These are phyloP conservation scores for Orussus abietinus DNA, from an alignment of 1,140 invertebrate species.

Conservation along the genomic window DNA sequence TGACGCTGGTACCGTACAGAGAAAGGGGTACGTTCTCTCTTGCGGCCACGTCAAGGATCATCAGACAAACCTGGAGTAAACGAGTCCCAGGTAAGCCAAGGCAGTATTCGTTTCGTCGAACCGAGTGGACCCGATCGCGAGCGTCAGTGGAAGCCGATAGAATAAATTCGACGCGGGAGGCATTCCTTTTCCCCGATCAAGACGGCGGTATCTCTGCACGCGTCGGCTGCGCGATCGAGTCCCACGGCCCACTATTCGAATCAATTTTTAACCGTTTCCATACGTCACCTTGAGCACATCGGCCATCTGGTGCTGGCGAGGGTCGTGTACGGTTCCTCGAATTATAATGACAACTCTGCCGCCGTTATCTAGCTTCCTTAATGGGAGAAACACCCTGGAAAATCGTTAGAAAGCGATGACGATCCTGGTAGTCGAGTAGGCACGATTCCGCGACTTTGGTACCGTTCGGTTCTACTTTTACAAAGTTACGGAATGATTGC, in stretches of 20 bases:
- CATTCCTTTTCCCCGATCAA: too few relatives aligned
- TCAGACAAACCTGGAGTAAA: conserved; percentile 52
- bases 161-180: too few relatives aligned
- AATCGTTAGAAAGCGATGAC: too few relatives aligned
- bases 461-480: too few relatives aligned
- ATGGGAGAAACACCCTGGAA: conserved; percentile 57
- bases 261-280: too few relatives aligned
- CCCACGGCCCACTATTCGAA: too few relatives aligned
- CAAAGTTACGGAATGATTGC: too few relatives aligned
- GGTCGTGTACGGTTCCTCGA: conserved; percentile 57
- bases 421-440: not conserved
- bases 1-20: conserved; percentile 58
- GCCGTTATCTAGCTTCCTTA: conserved; percentile 52
- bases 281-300: conserved; percentile 62
- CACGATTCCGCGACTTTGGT: too few relatives aligned
- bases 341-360: conserved; percentile 58
- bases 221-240: too few relatives aligned
- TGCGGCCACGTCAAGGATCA: conserved; percentile 57
- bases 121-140: too few relatives aligned
- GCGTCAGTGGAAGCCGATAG: too few relatives aligned
- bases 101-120: not conserved
- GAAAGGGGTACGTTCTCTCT: conserved; percentile 53
- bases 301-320: conserved; percentile 53
- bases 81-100: not conserved
- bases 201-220: too few relatives aligned